phyloP scores from a whole-genome alignment of 2,113 vertebrate species.

The Mesocricetus auratus region DNA sequence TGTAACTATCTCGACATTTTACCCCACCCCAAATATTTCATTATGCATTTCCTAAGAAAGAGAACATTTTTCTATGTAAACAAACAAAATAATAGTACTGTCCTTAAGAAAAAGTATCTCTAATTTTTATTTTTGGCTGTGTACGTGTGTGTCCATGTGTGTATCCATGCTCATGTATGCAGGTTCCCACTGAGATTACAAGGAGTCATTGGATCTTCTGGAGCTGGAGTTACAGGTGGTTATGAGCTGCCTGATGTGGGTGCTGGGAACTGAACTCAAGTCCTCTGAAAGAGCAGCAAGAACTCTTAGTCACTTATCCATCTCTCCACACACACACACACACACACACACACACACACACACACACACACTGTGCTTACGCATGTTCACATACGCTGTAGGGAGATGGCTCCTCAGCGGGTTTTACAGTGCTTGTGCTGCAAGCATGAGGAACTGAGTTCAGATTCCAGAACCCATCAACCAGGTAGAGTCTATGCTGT shows the following conservation, averaged over 20 bases:
- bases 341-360: too few relatives aligned
- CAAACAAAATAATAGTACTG: not conserved
- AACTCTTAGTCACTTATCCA: not conserved
- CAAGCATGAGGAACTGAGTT: not conserved
- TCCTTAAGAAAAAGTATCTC: not conserved
- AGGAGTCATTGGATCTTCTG: not conserved
- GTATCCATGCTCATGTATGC: too few relatives aligned
- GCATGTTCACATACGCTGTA: not conserved
- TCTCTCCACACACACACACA: not conserved
- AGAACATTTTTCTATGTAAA: not conserved
- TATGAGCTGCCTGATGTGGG: not conserved
- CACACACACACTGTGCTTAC: not conserved
- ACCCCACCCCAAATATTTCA: not conserved
- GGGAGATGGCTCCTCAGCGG: not conserved
- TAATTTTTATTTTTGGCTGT: not conserved
- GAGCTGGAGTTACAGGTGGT: not conserved
- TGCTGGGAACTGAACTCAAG: not conserved
- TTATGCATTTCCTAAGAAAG: not conserved
- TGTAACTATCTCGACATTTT: not conserved
- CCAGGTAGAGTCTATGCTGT: not conserved
- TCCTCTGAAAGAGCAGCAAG: not conserved
- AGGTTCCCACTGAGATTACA: not conserved
- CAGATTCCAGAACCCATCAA: not conserved
- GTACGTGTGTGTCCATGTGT: not conserved
- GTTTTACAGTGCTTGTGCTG: not conserved